phyloP scores from a whole-genome alignment of 1,140 invertebrate species.

The Melanaphis sacchari region DNA sequence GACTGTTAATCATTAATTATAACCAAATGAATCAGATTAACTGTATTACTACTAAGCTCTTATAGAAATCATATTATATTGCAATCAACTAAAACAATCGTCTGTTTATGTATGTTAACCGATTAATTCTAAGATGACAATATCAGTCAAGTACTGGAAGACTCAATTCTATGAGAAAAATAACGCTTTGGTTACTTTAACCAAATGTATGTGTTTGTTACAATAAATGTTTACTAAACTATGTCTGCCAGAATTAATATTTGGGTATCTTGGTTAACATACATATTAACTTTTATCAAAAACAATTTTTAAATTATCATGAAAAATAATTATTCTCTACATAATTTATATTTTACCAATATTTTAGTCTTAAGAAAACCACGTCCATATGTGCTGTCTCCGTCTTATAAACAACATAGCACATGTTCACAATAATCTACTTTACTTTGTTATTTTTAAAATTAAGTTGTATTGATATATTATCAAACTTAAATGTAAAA shows the following conservation, averaged over 20 bases:
- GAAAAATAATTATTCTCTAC: neutral
- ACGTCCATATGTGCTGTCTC: neutral
- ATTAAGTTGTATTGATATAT: neutral
- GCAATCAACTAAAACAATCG: neutral
- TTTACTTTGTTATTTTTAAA: neutral
- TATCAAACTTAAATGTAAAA: too few species aligned
- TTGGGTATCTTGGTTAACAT: conserved; percentile 15
- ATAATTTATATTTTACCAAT: neutral
- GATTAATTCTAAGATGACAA: neutral
- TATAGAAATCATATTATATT: neutral
- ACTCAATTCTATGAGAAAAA: neutral
- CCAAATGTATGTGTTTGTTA: neutral
- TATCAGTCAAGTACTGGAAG: neutral
- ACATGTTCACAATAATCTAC: neutral
- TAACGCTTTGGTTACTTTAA: neutral
- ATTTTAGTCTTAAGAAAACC: neutral
- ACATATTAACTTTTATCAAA: neutral
- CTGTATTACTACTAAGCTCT: neutral
- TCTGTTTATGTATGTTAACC: neutral
- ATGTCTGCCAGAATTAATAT: neutral
- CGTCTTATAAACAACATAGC: neutral
- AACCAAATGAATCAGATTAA: neutral
- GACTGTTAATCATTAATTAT: neutral
- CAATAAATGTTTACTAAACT: neutral
- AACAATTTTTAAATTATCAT: neutral